Conservation (phyloP, 2,888 invertebrate species). For the Dromius quadrimaculatus region DNA sequence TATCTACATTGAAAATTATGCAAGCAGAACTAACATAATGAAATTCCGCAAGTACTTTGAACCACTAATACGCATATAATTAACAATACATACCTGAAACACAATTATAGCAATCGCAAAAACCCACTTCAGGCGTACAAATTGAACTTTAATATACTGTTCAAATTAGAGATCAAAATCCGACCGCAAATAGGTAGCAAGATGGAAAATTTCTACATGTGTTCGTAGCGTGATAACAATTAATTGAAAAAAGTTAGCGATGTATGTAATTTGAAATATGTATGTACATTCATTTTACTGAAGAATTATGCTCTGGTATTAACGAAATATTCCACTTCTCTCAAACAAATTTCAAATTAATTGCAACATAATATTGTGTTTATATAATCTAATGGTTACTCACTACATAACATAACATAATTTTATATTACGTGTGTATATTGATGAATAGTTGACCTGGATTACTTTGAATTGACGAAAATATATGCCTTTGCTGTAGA, state of each 20-base stretch:
- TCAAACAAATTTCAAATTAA: no score
- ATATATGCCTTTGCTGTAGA: no score
- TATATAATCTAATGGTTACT: no score
- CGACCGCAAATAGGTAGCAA: background rate
- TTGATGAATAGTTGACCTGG: no score
- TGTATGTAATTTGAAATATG: slow-evolving; percentile 13
- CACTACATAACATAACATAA: no score
- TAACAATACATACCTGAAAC: slow-evolving; percentile 1
- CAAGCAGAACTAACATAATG: slow-evolving; percentile 15
- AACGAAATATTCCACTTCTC: no score
- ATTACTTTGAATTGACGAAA: no score
- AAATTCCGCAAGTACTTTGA: slow-evolving; percentile 37
- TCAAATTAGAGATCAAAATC: slow-evolving; percentile 6
- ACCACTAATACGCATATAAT: background rate
- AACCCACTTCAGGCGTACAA: background rate
- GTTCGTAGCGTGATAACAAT: slow-evolving; percentile 9
- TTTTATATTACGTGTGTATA: no score
- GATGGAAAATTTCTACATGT: background rate
- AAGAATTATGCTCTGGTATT: no score
- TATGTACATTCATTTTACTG: no score
- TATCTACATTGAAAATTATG: slow-evolving; percentile 9
- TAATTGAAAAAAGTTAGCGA: background rate
- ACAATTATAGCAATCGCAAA: background rate
- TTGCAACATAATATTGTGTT: no score
- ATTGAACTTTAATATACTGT: background rate